Conservation (phyloP, 2,797 vertebrate genomes). For the Hydrophis major region DNA sequence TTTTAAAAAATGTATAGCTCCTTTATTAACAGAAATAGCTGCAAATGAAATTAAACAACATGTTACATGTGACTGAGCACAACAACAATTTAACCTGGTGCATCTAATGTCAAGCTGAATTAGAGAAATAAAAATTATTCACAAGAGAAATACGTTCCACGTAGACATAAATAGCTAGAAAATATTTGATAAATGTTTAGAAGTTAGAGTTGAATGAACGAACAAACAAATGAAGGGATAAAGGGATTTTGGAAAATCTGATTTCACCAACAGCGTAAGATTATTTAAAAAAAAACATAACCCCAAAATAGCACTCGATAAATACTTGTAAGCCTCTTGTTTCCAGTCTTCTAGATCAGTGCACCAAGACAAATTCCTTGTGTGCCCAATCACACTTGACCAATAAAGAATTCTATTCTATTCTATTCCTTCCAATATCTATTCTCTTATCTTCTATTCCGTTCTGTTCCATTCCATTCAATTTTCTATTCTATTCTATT, state of each 20-base stretch:
- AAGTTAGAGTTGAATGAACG: not conserved
- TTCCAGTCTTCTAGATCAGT: not conserved
- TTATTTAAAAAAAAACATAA: not conserved
- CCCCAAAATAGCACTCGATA: not conserved
- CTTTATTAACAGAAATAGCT: conserved; percentile 34
- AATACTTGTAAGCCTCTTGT: not conserved
- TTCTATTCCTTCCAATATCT: too few species aligned
- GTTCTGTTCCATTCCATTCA: too few species aligned
- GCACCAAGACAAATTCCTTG: too few species aligned
- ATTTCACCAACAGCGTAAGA: not conserved
- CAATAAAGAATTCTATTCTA: too few species aligned
- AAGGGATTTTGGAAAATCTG: not conserved
- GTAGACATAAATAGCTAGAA: not conserved
- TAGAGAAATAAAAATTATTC: not conserved
- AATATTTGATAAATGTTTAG: not conserved
- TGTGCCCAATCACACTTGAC: too few species aligned
- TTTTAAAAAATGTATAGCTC: conserved; percentile 20
- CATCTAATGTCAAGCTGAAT: conserved; percentile 20
- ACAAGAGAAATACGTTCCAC: not conserved
- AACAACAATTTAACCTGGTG: not conserved
- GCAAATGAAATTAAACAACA: conserved; percentile 32
- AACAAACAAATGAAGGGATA: not conserved
- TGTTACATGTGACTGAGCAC: not conserved
- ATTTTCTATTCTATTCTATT: too few species aligned
- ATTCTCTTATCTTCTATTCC: too few species aligned